phyloP scores from a whole-genome alignment of 2,888 invertebrate species.

The Noctua janthe region DNA sequence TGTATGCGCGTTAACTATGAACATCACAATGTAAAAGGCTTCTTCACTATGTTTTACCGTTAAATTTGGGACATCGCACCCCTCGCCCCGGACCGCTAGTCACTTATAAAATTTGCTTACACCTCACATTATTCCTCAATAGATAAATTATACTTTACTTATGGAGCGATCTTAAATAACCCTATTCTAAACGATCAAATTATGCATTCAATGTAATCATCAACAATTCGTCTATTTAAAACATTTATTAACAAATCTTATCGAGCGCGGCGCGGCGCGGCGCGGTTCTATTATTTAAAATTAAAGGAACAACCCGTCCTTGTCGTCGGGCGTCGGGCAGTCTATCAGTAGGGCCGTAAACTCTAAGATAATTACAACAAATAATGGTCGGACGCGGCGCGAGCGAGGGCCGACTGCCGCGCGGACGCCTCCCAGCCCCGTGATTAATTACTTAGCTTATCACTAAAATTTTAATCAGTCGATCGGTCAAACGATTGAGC shows the following conservation, averaged over 20 bases:
- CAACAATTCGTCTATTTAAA: constrained; percentile 88
- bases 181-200: constrained; percentile 90
- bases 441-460: constrained; percentile 88
- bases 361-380: constrained; percentile 84
- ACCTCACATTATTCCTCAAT: constrained; percentile 86
- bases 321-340: constrained; percentile 67
- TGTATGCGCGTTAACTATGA: constrained; percentile 88
- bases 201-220: constrained; percentile 87
- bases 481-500: constrained; percentile 91
- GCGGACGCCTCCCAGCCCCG: constrained; percentile 66
- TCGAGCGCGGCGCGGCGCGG: constrained; percentile 72
- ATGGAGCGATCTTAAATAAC: constrained; percentile 90
- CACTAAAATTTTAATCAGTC: constrained; percentile 91
- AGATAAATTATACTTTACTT: constrained; percentile 90
- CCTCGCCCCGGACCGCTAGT: constrained; percentile 84
- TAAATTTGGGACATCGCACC: constrained; percentile 86
- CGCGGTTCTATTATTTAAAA: constrained; percentile 78
- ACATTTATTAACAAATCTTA: constrained; percentile 86
- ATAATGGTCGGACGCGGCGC: constrained; percentile 70
- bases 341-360: constrained; percentile 83
- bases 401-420: constrained; percentile 66
- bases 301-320: constrained; percentile 80
- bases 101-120: constrained; percentile 86
- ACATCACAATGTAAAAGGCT: constrained; percentile 88
- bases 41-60: constrained; percentile 83